Base-by-base conservation (phyloP, 2,888 invertebrate genomes). In the Lasioglossum marginatum region DNA sequence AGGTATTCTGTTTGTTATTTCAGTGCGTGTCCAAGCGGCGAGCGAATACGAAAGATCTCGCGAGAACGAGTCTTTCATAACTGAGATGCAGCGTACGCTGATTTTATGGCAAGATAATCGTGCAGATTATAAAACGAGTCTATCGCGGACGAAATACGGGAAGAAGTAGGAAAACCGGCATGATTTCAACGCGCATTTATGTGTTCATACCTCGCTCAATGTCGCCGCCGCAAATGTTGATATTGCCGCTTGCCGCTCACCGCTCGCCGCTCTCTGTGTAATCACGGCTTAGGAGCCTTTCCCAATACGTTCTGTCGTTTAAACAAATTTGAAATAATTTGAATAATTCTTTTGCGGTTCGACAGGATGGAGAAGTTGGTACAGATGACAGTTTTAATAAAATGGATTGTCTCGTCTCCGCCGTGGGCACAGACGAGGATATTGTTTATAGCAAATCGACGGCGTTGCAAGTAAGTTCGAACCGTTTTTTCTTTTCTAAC, bases 361-460 rank as follows among this genome's bases (percentile, higher is more conserved):
- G 88, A 80, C 93, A 97, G 96, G 96, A 96, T 89, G 95, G 95
- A 92, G 96, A 97, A 92, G 95, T 97, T 73, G 96, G 96, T 72
- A 96, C 96, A 84, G 97, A 97, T 91, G 98, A 98, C 95, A 97
- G 97, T 19, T 96, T 98, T 90, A 96, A 97, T 60, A 98, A 98
- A 95, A 97, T 98, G 92, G 99, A 99, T 96, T 98, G 99, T 91
- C 96, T 99, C 88, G 97, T 99, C 89, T 97, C 98, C 19, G 98
- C 98, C 73, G 98, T 99, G 84, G 99, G 99, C 81, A 97, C 97
- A 19, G 99, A 99, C 95, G 99, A 99, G 94, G 99, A 99, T 92
- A 97, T 98, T 88, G 97, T 99, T 76, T 99, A 99, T 96, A 98
- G 99, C 95, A 99, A 99, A 96, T 99, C 99, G 8, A 98, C 98